Evolutionary conservation across 2,888 invertebrate species (phyloP).

Genomic region (Odontocerum albicorne): DNA sequence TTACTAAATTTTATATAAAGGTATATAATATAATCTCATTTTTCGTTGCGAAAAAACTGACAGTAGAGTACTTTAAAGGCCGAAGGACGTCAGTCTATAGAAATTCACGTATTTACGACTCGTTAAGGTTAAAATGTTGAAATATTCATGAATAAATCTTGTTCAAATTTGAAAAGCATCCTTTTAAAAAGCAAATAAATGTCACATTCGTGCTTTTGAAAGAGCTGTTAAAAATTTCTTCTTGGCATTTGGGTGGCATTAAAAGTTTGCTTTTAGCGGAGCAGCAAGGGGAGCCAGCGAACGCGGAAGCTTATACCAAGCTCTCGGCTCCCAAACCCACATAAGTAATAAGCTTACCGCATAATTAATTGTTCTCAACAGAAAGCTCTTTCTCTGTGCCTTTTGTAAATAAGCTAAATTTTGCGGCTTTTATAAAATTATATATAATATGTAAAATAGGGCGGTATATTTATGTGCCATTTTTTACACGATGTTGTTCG

Average conservation of each 20-base stretch:
- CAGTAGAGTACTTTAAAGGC: too few relatives aligned
- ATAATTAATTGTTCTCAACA: slow-evolving; percentile 25
- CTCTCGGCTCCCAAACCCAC: slow-evolving; percentile 17
- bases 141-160: too few relatives aligned
- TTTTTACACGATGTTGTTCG: too few relatives aligned
- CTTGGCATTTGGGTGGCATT: slow-evolving; percentile 9
- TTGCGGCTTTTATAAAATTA: slow-evolving; percentile 12
- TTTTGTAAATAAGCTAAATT: slow-evolving; percentile 23
- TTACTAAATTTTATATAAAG: too few relatives aligned
- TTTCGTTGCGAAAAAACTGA: too few relatives aligned
- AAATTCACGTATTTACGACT: too few relatives aligned
- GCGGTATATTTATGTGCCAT: too few relatives aligned
- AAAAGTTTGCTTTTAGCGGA: slow-evolving; percentile 12
- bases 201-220: not conserved
- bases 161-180: not conserved
- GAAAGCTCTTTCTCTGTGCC: slow-evolving; percentile 16
- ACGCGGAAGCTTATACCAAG: slow-evolving; percentile 16
- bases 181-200: not conserved
- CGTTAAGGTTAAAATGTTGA: too few relatives aligned
- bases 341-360: slow-evolving; percentile 27
- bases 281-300: slow-evolving; percentile 13
- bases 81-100: too few relatives aligned
- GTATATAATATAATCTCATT: too few relatives aligned
- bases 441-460: slow-evolving; percentile 8
- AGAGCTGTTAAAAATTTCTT: slow-evolving; percentile 3